These are phyloP conservation scores for Gambusia yucatana DNA, from an alignment of 2,797 vertebrate species.

Conservation along the genomic window DNA sequence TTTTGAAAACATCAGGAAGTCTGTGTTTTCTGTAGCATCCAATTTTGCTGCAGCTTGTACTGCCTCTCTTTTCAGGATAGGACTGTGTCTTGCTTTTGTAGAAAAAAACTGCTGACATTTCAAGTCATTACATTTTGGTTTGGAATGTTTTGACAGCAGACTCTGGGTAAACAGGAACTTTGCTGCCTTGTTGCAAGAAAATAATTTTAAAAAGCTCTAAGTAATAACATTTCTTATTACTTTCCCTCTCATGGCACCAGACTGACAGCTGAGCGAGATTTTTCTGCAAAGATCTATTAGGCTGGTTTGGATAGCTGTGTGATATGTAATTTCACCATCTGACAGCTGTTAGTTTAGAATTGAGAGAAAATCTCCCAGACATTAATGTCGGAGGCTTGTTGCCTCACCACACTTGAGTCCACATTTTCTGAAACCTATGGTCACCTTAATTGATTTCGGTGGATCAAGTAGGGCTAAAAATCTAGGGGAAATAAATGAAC, in stretches of 20 bases:
- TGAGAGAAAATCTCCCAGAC: constrained; percentile 45
- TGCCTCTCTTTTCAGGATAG: constrained; percentile 37
- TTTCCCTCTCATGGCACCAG: constrained; percentile 7
- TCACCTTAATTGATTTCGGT: constrained; percentile 52
- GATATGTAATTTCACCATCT: constrained; percentile 53
- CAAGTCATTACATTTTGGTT: constrained; percentile 35
- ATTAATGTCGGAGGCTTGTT: constrained; percentile 40
- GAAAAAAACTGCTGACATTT: constrained; percentile 46
- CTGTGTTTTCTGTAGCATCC: constrained; percentile 42
- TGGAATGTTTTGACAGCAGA: constrained; percentile 29
- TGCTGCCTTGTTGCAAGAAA: constrained; percentile 15
- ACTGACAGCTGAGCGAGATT: constrained; percentile 45
- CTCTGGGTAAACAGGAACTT: constrained; percentile 24
- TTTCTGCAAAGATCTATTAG: constrained; percentile 46
- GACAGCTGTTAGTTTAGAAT: constrained; percentile 55
- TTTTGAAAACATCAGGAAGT: constrained; percentile 57
- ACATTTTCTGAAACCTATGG: constrained; percentile 42
- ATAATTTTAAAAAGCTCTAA: constrained; percentile 23
- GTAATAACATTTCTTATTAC: constrained; percentile 35
- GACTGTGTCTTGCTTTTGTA: constrained; percentile 11
- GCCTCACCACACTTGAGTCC: constrained; percentile 45
- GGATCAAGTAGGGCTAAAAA: constrained; percentile 55
- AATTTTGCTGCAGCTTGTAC: constrained; percentile 49
- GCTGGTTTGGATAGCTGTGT: constrained; percentile 35
- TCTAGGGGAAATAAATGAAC: constrained; percentile 51